A percentile compares a stretch with the other conserved stretches of the same genome.
phyloP scores from a whole-genome alignment of 2,113 vertebrate genomes.

The Laticauda laticaudata region DNA sequence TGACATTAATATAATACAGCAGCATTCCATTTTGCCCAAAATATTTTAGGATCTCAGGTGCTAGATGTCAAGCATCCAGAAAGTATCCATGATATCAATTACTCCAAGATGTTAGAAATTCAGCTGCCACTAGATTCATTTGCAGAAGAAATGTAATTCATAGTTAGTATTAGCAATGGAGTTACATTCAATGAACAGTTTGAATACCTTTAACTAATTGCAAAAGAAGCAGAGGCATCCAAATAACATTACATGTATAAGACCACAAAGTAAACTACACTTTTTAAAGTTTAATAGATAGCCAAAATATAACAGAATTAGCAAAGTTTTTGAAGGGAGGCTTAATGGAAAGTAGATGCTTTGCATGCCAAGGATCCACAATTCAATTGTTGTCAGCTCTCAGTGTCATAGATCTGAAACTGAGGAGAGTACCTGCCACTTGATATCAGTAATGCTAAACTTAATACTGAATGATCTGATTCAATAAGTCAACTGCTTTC shows the following conservation, averaged over 20 bases:
- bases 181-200: not conserved
- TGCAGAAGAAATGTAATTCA: slow-evolving; percentile 25
- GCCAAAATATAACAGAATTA: not conserved
- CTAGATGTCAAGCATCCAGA: not conserved
- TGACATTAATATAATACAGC: slow-evolving; percentile 24
- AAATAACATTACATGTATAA: not conserved
- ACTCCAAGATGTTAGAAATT: too few species aligned
- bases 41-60: not conserved
- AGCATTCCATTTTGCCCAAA: not conserved
- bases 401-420: not conserved
- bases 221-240: not conserved
- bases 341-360: not conserved
- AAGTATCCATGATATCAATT: too few species aligned
- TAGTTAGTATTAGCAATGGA: not conserved
- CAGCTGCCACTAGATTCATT: not conserved
- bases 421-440: not conserved
- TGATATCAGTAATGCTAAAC: not conserved
- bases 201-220: not conserved
- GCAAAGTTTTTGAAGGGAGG: not conserved
- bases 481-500: not conserved
- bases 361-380: not conserved
- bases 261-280: not conserved
- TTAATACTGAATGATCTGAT: not conserved
- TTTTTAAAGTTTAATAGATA: not conserved
- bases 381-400: not conserved